A percentile compares a stretch with the other conserved stretches of the same genome.
Conservation (phyloP, 2,797 vertebrate species). For the Sebastes kiyomatsui region DNA sequence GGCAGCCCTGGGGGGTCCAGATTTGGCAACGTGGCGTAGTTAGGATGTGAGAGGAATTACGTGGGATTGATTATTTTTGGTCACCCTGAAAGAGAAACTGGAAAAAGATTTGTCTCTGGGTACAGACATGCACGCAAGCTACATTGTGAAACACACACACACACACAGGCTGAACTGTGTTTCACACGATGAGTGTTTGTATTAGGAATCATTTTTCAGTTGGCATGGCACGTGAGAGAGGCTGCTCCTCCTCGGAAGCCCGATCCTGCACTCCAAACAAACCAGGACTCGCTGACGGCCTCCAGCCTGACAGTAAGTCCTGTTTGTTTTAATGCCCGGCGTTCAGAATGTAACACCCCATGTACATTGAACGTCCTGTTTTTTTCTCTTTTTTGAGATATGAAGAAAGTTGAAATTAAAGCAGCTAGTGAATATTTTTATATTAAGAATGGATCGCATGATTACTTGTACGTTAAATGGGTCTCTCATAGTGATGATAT, state of each 20-base stretch:
- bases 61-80: conserved; percentile 64
- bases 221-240: conserved; percentile 61
- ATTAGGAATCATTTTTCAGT: conserved; percentile 74
- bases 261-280: conserved; percentile 64
- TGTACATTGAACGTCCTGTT: neutral
- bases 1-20: conserved; percentile 51
- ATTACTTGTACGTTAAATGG: too few relatives aligned
- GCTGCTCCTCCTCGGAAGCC: conserved; percentile 52
- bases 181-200: conserved; percentile 74
- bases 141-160: conserved; percentile 20
- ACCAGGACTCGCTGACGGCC: conserved; percentile 33
- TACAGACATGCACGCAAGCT: neutral
- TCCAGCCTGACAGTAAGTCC: conserved; percentile 41
- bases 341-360: neutral
- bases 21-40: conserved; percentile 72
- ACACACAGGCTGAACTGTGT: neutral
- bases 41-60: conserved; percentile 75
- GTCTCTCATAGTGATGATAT: too few relatives aligned
- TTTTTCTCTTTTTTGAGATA: neutral
- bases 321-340: conserved; percentile 57
- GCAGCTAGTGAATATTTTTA: too few relatives aligned
- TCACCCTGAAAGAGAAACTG: conserved; percentile 34
- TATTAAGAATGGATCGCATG: too few relatives aligned
- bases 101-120: conserved; percentile 52
- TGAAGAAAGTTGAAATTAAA: neutral